Evolutionary conservation across 2,113 vertebrate genomes (phyloP), one percentile per base, ranked within the genome.

Genomic region (Prunella himalayana): DNA sequence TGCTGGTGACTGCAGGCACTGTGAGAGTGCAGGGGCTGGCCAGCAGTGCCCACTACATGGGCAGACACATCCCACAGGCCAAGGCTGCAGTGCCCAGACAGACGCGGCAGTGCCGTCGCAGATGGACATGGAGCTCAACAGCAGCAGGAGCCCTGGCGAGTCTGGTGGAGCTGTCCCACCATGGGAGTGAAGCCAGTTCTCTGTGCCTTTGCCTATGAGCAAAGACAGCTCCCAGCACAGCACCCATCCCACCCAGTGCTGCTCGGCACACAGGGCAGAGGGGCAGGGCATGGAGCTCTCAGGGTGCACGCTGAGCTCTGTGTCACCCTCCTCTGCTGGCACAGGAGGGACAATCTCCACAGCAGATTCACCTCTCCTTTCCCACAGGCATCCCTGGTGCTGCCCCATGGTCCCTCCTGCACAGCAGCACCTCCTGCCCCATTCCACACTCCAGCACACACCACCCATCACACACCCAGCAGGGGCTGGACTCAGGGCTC

Each of bases 31-130:
- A 70, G 44, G 37, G 51, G 23, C 50, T 45, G 45, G 65, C 61
- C 65, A 65, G 60, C 42, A 82, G 31, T 51, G 0, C 44, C 28
- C 44, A 7, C 6, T 9, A 4, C 11, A 3, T 5, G 21, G 42
- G 31, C 6, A 30, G 56, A 35, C 24, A 44, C 5, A 2, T 16
- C 21, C 20, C 7, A 2, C 7, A 24, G 50, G 35, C 3, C 2
- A 1, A 53, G 47, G 45, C 4, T 4, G 37, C 28, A 35, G 27
- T 3, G n/a, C 76, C 42, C 6, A 10, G 6, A 66, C 19, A 31
- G 69, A 31, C 5, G 13, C 0, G 0, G 65, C 44, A 31, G 50
- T 1, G 0, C 0, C 1, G 57, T 18, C 0, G 0, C 33, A 47
- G 53, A 33, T 0, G 4, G 47, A 25, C 0, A 0, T 3, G 9